Conservation (phyloP, 2,113 vertebrate species). For the Odontophorus gujanensis region DNA sequence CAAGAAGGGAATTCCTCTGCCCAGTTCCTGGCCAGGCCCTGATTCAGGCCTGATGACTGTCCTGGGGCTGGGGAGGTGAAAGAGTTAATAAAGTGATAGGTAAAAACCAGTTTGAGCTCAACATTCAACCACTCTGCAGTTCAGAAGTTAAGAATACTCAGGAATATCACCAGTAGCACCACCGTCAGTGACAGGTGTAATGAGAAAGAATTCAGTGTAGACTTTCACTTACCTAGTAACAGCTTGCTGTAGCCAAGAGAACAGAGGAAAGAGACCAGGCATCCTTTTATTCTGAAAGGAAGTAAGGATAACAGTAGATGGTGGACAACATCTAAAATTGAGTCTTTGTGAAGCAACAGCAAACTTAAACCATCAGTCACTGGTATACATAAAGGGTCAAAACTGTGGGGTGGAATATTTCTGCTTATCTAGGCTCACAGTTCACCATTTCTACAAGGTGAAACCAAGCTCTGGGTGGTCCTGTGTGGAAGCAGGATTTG, state of each 20-base stretch:
- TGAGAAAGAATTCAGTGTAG: neutral
- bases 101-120: neutral
- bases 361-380: neutral
- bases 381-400: neutral
- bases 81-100: neutral
- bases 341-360: neutral
- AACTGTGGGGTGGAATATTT: neutral
- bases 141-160: neutral
- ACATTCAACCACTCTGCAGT: neutral
- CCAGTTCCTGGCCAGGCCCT: neutral
- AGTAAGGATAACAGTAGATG: neutral
- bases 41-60: neutral
- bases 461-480: neutral
- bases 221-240: neutral
- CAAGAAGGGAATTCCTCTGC: no score
- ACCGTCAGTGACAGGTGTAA: neutral
- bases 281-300: neutral
- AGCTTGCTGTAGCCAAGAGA: neutral
- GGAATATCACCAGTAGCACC: neutral
- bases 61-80: accelerated
- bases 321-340: neutral
- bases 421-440: neutral
- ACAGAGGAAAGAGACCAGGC: neutral
- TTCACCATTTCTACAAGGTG: neutral
- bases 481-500: no score